Percentiles rank a stretch among this genome's conserved stretches.
Conservation (phyloP, 2,888 invertebrate species). For the Chrysotoxum bicinctum region DNA sequence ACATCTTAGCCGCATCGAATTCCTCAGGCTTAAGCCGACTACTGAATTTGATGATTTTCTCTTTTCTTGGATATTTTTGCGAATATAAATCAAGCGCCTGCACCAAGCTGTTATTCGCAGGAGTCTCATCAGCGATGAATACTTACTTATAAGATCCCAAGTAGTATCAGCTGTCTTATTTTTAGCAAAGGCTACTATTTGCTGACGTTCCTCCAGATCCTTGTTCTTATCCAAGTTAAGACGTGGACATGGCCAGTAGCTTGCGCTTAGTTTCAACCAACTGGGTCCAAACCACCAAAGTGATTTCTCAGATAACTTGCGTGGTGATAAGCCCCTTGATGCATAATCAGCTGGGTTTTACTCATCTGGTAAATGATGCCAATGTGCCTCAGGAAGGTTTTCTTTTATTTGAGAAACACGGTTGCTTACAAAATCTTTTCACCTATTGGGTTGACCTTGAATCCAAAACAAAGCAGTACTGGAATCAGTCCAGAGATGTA, state of each 20-base stretch:
- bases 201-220: slow-evolving; percentile 21
- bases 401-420: slow-evolving; percentile 11
- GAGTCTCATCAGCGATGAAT: slow-evolving; percentile 22
- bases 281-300: slow-evolving; percentile 42
- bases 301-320: slow-evolving; percentile 21
- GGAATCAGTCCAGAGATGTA: slow-evolving; percentile 30
- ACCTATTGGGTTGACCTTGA: slow-evolving; percentile 20
- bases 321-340: slow-evolving; percentile 10
- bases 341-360: slow-evolving; percentile 32
- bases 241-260: slow-evolving; percentile 11
- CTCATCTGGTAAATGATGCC: slow-evolving; percentile 1
- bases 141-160: slow-evolving; percentile 25
- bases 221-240: not conserved
- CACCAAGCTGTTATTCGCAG: slow-evolving; percentile 34
- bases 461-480: slow-evolving; percentile 21
- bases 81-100: slow-evolving; percentile 8
- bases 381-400: not conserved
- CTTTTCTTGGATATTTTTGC: not conserved
- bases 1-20: slow-evolving; percentile 22
- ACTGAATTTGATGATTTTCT: slow-evolving; percentile 1
- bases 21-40: slow-evolving; percentile 17
- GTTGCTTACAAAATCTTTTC: slow-evolving; percentile 30
- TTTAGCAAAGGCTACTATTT: not conserved
- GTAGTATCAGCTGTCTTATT: not conserved
- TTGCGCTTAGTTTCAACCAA: slow-evolving; percentile 13